Evolutionary conservation across 2,888 invertebrate species (phyloP), one percentile per base, ranked within the genome.

Genomic region (Hoplodrina blanda): DNA sequence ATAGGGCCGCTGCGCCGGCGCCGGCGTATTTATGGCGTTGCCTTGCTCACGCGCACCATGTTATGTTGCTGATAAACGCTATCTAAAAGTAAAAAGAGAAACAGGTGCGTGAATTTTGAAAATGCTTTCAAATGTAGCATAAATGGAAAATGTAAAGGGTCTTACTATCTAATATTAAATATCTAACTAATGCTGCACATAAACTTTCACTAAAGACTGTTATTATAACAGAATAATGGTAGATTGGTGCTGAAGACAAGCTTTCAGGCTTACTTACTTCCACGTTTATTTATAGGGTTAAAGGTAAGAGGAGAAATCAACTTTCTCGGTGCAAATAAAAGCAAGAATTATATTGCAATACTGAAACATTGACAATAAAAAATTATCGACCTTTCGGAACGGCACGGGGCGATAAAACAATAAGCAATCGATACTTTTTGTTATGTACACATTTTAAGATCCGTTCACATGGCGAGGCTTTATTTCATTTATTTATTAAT

Each of bases 11-110:
- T 81, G 85, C 81, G 84, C 85, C 76, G 89, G 85, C 69, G 68
- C 79, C 70, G 86, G 71, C 49, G 85, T 88, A 90, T 91, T 90
- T 90, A 89, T 89, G 87, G 87, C 85, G 80, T 78, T 84, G 82
- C 76, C 75, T 67, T 82, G 87, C 88, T 87, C 88, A 88, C 87
- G 88, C 86, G 81, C 80, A 83, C 85, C 85, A 86, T 88, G 89
- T 89, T 87, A 86, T 89, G 81, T 86, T 82, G 73, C 73, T 82
- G 91, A 91, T 91, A 90, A 90, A 88, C 81, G 81, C 87, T 82
- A 87, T 87, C 90, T 88, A 69, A 78, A 81, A 73, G 81, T 84
- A 88, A 87, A 87, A 88, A 83, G 85, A 84, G 83, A 84, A 84
- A 76, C 73, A 75, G 71, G 69, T 71, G 71, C 65, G 71, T 73